phyloP scores from a whole-genome alignment of 2,888 invertebrate genomes.

The Mechanitis messenoides region DNA sequence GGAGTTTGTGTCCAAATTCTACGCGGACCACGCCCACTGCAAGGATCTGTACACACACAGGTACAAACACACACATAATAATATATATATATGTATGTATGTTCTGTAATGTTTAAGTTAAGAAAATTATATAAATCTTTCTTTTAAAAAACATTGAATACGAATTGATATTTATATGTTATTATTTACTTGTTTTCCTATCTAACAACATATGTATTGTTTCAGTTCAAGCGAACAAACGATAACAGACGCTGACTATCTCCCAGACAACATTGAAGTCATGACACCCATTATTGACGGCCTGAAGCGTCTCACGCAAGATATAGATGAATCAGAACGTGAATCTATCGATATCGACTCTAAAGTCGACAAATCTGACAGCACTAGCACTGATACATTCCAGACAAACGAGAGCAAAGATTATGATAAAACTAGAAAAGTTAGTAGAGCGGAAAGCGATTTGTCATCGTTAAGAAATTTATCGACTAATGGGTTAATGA shows the following conservation, averaged over 20 bases:
- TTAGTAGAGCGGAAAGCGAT: constrained; percentile 58
- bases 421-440: constrained; percentile 49
- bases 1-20: constrained; percentile 82
- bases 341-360: constrained; percentile 34
- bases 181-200: constrained; percentile 6
- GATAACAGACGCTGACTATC: constrained; percentile 64
- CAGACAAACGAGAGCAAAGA: constrained; percentile 46
- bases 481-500: constrained; percentile 68
- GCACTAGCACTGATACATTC: constrained; percentile 55
- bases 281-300: constrained; percentile 71
- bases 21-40: constrained; percentile 82
- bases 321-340: constrained; percentile 39
- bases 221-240: constrained; percentile 59
- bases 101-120: not conserved
- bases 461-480: constrained; percentile 62
- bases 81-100: not conserved
- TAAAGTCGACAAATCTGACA: constrained; percentile 36
- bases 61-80: constrained; percentile 32
- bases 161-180: too few species aligned
- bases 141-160: too few species aligned
- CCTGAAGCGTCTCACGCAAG: constrained; percentile 52
- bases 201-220: constrained; percentile 11
- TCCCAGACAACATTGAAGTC: constrained; percentile 70
- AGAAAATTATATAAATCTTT: too few species aligned
- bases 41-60: constrained; percentile 76